Percentiles rank a stretch among this genome's conserved stretches.
phyloP scores from a whole-genome alignment of 1,140 invertebrate species.

The Globodera rostochiensis region DNA sequence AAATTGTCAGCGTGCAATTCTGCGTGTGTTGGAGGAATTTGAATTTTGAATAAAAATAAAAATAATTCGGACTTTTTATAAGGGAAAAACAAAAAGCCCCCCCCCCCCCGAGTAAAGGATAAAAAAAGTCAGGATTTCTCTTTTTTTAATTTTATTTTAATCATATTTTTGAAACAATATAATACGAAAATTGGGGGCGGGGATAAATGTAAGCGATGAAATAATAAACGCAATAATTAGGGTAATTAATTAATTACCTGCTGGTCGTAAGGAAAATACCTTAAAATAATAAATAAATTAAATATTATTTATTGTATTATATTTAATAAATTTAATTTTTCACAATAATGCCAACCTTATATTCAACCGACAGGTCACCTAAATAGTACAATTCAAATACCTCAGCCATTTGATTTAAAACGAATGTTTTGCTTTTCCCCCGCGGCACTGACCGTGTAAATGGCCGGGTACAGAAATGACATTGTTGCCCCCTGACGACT shows the following conservation, averaged over 20 bases:
- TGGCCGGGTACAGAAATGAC: conserved; percentile 61
- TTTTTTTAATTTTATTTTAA: no score
- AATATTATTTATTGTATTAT: conserved; percentile 7
- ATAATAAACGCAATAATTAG: conserved; percentile 5
- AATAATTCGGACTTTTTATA: no score
- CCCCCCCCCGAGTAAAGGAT: no score
- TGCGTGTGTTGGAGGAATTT: background rate
- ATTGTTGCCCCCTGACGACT: conserved; percentile 56
- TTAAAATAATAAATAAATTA: conserved; percentile 13
- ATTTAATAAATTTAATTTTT: conserved; percentile 28
- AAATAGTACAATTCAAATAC: background rate
- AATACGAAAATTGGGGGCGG: no score
- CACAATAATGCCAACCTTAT: conserved; percentile 45
- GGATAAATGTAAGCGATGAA: background rate
- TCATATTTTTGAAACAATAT: no score
- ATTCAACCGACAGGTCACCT: conserved; percentile 59
- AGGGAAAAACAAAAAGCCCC: no score
- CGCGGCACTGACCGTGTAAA: conserved; percentile 32
- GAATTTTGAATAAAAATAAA: no score
- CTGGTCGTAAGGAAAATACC: conserved; percentile 64
- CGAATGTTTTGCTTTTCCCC: background rate
- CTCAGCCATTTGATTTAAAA: background rate
- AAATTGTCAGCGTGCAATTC: conserved; percentile 64
- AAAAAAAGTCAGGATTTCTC: no score
- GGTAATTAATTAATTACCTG: conserved; percentile 26